Base-by-base conservation (phyloP, 2,888 invertebrate species). In the Phalangium opilio region DNA sequence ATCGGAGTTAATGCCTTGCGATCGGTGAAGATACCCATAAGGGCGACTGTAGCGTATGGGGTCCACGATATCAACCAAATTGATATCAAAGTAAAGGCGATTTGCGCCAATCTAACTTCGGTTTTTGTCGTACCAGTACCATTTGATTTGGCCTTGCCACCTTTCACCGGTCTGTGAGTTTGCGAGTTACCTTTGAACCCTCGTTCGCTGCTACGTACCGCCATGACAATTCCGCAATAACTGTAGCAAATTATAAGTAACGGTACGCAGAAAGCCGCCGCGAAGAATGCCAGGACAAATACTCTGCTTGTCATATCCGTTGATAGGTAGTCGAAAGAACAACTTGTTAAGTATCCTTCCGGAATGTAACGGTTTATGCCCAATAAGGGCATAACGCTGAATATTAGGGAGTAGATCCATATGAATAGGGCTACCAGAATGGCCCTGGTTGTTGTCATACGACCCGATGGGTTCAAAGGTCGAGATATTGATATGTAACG, bases 251-350 rank as follows among this genome's bases (percentile, higher is more conserved):
- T 85, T 11, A 78, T 69, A 33, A 67, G 60, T 52, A 86, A 73
- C 0, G 87, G 87, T 2, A 79, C 62, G 2, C 50, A 71, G 77
- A 79, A 87, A 41, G 78, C 85, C 2, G 61, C 54, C 34, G 64
- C 72, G 63, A 82, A 83, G 63, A 81, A 81, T 4, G 75, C 63
- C 55, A 83, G 73, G 61, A 84, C 82, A 62, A 81, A 86, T 50
- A 74, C 71, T 43, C 75, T 74, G 1, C 75, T 76, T 1, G 64
- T 62, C 1, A 66, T 59, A 45, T 76, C 74, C 20, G 64, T 73
- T 1, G 81, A 76, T 42, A 86, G 71, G 61, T 86, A 87, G 65
- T 86, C 85, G 62, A 83, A 86, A 60, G 84, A 81, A 67, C 86
- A 87, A 58, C 81, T 81, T 17, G 83, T 84, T 50, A 85, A 72